phyloP scores from a whole-genome alignment of 2,797 vertebrate genomes.

The Tragelaphus oryx region DNA sequence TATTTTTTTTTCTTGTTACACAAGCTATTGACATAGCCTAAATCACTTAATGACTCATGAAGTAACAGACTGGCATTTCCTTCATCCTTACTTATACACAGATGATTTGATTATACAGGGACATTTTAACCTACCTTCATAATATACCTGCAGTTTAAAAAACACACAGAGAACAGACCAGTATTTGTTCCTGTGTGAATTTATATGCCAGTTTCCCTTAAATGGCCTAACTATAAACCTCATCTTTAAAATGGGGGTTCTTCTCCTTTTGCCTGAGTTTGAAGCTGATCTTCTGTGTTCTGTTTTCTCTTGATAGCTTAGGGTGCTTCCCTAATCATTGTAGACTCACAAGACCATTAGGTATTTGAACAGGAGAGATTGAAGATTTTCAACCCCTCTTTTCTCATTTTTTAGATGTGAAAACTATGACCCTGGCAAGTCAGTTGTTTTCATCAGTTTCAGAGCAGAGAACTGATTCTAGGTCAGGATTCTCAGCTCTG shows the following conservation, averaged over 20 bases:
- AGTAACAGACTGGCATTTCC: background rate
- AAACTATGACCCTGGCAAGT: background rate
- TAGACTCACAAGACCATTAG: background rate
- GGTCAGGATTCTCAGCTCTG: background rate
- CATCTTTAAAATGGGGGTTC: background rate
- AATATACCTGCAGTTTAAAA: background rate
- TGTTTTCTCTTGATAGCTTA: background rate
- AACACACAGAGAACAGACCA: background rate
- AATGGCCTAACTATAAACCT: background rate
- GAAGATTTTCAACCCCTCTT: background rate
- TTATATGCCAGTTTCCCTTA: background rate
- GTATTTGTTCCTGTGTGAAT: background rate
- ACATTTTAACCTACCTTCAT: slow-evolving; percentile 20
- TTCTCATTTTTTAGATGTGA: background rate
- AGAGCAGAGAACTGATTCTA: background rate
- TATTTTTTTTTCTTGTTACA: slow-evolving; percentile 36
- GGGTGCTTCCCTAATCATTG: background rate
- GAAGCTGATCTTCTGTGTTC: background rate
- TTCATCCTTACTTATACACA: background rate
- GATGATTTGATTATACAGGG: background rate
- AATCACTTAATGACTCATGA: background rate
- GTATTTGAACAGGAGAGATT: background rate
- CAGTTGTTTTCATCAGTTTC: background rate
- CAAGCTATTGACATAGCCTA: slow-evolving; percentile 26
- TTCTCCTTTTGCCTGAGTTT: background rate